These are phyloP conservation scores for Sorex maritimensis DNA, from an alignment of 2,797 vertebrate species.

Conservation along the genomic window DNA sequence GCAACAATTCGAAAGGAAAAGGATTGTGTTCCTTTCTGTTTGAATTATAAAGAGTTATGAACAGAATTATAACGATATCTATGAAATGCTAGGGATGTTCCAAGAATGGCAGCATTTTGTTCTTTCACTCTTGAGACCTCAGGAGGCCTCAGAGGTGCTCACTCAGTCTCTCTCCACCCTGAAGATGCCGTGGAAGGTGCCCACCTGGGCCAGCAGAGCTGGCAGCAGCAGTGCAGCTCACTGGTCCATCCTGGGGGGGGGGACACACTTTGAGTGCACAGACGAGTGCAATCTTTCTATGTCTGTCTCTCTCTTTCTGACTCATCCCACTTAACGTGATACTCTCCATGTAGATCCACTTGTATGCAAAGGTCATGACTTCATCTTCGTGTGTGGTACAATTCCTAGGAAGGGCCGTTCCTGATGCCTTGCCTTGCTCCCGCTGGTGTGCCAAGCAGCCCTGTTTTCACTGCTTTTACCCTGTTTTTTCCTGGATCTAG, in stretches of 20 bases:
- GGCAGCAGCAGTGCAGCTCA: neutral
- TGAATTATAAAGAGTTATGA: neutral
- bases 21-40: neutral
- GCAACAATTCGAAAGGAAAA: conserved; percentile 50
- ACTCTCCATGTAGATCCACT: too few relatives aligned
- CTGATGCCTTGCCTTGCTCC: neutral
- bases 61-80: conserved; percentile 15
- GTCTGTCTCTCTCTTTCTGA: too few relatives aligned
- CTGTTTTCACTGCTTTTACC: neutral
- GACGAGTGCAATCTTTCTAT: too few relatives aligned
- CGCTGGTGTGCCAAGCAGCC: neutral
- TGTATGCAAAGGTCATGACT: too few relatives aligned
- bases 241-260: neutral
- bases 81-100: conserved; percentile 68
- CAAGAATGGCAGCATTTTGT: conserved; percentile 59
- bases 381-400: neutral
- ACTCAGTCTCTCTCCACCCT: conserved; percentile 38
- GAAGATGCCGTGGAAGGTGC: conserved; percentile 62
- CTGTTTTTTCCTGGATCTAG: neutral
- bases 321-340: too few relatives aligned
- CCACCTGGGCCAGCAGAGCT: neutral
- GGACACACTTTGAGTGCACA: neutral
- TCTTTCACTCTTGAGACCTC: conserved; percentile 70
- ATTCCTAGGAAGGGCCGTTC: neutral
- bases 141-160: conserved; percentile 69